Percentiles rank a stretch among this genome's conserved stretches.
These are phyloP conservation scores for Pachyrhynchus sulphureomaculatus DNA, from an alignment of 1,140 invertebrate species.

Conservation along the genomic window DNA sequence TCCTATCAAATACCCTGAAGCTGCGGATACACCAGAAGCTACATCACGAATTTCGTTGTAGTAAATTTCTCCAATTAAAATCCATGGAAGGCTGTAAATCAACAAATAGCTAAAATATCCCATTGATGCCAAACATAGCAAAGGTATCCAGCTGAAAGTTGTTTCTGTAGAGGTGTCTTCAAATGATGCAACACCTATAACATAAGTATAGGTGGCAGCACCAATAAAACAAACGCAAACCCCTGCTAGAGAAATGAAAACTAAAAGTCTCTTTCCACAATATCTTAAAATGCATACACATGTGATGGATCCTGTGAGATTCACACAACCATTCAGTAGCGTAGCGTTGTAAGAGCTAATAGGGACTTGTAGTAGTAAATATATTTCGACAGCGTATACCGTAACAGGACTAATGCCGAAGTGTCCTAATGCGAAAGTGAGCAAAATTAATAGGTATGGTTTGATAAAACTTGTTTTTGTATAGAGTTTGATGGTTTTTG, in stretches of 20 bases:
- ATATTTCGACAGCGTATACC: constrained; percentile 72
- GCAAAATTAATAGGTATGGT: constrained; percentile 64
- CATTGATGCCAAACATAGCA: constrained; percentile 61
- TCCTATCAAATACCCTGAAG: no score
- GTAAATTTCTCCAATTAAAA: constrained; percentile 44
- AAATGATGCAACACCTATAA: constrained; percentile 38
- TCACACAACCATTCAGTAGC: constrained; percentile 65
- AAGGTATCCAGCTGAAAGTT: constrained; percentile 65
- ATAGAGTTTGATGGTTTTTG: neutral
- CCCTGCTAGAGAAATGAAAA: constrained; percentile 64
- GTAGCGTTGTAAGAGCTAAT: constrained; percentile 73
- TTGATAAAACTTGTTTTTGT: constrained; percentile 56
- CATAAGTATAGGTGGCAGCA: constrained; percentile 59
- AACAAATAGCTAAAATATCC: constrained; percentile 71
- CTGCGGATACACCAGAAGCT: constrained; percentile 51
- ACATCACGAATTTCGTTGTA: constrained; percentile 64
- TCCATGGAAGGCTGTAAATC: constrained; percentile 71
- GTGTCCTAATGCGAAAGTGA: constrained; percentile 68
- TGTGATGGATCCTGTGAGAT: constrained; percentile 63
- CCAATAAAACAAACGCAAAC: constrained; percentile 62
- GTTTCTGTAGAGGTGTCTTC: constrained; percentile 11
- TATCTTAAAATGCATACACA: constrained; percentile 64
- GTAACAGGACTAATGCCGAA: constrained; percentile 70
- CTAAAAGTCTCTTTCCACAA: constrained; percentile 67
- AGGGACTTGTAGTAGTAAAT: constrained; percentile 65